Conservation (phyloP, 2,888 invertebrate species). For the Athetis lepigone region DNA sequence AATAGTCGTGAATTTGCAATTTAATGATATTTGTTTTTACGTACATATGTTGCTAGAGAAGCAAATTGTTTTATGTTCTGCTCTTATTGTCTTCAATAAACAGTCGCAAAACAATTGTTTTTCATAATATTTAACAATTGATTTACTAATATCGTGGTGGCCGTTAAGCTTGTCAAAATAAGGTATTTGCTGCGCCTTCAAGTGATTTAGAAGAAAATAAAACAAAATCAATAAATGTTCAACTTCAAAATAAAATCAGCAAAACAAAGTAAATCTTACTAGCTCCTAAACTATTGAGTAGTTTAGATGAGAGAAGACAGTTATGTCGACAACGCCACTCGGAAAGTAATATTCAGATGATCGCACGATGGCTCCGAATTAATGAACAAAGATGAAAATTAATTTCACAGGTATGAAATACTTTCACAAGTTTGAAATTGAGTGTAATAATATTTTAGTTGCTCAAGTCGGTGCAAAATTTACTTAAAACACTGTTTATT, state of each 20-base stretch:
- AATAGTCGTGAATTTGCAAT: conserved; percentile 1
- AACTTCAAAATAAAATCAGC: too few species aligned
- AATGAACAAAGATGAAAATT: conserved; percentile 46
- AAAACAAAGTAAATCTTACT: too few species aligned
- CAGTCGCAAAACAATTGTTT: neutral
- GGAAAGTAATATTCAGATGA: conserved; percentile 35
- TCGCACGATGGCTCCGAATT: conserved; percentile 39
- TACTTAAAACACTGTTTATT: neutral
- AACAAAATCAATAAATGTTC: too few species aligned
- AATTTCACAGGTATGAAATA: conserved; percentile 29
- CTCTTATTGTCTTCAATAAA: neutral
- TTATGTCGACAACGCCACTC: conserved; percentile 41
- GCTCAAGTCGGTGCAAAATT: conserved; percentile 13
- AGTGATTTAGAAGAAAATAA: too few species aligned
- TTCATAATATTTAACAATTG: neutral
- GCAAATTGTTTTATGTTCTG: neutral
- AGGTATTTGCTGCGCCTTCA: too few species aligned
- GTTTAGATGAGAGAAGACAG: conserved; percentile 15
- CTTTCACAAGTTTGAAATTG: conserved; percentile 33
- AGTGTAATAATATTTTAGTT: conserved; percentile 41
- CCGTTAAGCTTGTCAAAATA: too few species aligned
- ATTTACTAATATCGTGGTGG: too few species aligned
- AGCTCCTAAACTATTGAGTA: conserved; percentile 3
- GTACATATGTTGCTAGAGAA: neutral
- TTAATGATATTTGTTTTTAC: neutral